Evolutionary conservation across 2,888 invertebrate genomes (phyloP).

Genomic region (Drosophila meridiana): DNA sequence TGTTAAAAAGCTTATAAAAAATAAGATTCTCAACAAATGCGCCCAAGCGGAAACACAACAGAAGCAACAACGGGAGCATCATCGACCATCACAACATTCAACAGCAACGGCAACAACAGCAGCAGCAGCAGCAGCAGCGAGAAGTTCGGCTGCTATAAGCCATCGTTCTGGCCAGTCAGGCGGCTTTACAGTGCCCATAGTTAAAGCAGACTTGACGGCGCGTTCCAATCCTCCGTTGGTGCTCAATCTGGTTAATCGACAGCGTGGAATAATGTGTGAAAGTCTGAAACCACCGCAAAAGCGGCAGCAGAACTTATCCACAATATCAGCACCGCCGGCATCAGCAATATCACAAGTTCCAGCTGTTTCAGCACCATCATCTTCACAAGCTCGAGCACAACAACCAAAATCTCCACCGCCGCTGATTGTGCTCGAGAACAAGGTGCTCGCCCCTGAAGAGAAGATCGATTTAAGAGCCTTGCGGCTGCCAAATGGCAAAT

Average conservation of each 20-base stretch:
- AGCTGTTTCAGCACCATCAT: neutral
- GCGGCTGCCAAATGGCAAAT: constrained; percentile 49
- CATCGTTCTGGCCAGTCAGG: neutral
- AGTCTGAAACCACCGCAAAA: constrained; percentile 4
- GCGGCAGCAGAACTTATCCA: neutral
- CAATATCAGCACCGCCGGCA: neutral
- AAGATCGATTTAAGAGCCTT: constrained; percentile 79
- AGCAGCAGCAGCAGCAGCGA: neutral
- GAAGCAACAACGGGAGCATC: neutral
- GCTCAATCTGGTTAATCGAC: constrained; percentile 59
- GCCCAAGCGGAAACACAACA: neutral
- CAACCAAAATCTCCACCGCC: constrained; percentile 25
- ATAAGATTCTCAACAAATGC: constrained; percentile 61
- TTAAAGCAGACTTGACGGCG: constrained; percentile 51
- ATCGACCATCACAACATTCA: neutral
- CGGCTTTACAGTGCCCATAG: constrained; percentile 35
- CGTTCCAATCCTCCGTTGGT: constrained; percentile 51
- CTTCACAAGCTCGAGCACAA: constrained; percentile 1
- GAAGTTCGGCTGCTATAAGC: neutral
- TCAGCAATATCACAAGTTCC: neutral
- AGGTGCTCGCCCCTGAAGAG: constrained; percentile 81
- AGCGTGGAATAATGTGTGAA: constrained; percentile 45
- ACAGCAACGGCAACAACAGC: constrained; percentile 1
- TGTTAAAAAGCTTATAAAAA: constrained; percentile 61
- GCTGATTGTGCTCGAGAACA: constrained; percentile 82